Conservation (phyloP, 2,113 vertebrate genomes). For the Halcyon senegalensis region DNA sequence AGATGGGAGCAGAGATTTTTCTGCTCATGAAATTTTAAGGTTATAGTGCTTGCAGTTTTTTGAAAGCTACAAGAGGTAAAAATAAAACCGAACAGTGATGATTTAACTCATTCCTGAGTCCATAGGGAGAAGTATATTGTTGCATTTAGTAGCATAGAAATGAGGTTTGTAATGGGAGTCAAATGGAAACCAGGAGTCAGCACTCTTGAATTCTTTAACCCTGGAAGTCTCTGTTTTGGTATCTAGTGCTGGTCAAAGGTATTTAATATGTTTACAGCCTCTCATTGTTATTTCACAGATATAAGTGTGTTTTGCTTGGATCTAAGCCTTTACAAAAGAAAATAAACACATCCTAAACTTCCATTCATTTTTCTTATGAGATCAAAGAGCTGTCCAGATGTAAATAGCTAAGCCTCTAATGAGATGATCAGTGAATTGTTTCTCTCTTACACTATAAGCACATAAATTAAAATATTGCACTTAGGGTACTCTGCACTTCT, state of each 20-base stretch:
- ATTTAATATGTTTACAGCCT: not conserved
- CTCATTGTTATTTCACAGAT: constrained; percentile 4
- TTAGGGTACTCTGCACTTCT: not conserved
- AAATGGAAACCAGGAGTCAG: constrained; percentile 32
- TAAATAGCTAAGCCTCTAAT: constrained; percentile 47
- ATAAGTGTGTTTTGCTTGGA: constrained; percentile 34
- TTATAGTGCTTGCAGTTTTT: not conserved
- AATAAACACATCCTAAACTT: constrained; percentile 2
- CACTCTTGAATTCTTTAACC: constrained; percentile 6
- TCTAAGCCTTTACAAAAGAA: constrained; percentile 33
- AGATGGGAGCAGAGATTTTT: constrained; percentile 44
- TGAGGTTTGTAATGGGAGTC: not conserved
- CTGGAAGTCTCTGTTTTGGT: not conserved
- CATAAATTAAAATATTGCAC: constrained; percentile 41
- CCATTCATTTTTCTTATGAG: not conserved
- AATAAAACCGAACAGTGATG: not conserved
- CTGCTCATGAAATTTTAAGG: not conserved
- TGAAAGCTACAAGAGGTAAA: not conserved
- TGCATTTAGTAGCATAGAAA: constrained; percentile 9
- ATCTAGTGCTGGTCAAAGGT: not conserved
- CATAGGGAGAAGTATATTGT: constrained; percentile 2
- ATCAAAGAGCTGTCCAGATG: constrained; percentile 59
- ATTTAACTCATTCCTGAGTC: not conserved
- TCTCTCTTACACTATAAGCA: constrained; percentile 35
- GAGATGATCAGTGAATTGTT: constrained; percentile 42